Evolutionary conservation across 2,888 invertebrate species (phyloP).

Genomic region (Ephialtes manifestator): DNA sequence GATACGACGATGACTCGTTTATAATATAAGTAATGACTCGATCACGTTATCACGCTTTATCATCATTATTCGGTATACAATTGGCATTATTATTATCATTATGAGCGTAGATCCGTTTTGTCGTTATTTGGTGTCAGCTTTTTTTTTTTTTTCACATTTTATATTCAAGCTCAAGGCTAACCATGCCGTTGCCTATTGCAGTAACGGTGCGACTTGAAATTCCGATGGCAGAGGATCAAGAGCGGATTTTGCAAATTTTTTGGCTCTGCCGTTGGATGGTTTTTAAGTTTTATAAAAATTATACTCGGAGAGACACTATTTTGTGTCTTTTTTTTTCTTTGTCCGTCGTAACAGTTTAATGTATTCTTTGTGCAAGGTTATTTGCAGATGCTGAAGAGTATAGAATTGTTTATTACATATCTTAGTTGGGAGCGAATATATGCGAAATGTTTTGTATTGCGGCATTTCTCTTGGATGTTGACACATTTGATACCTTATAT

Average conservation of each 20-base stretch:
- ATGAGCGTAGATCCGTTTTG: background rate
- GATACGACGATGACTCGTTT: slow-evolving; percentile 13
- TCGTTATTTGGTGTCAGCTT: background rate
- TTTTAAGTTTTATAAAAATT: background rate
- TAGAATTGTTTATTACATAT: no score
- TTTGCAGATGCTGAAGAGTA: background rate
- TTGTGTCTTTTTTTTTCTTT: background rate
- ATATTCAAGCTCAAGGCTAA: background rate
- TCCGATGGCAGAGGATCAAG: background rate
- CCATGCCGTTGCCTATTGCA: background rate
- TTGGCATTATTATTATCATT: background rate
- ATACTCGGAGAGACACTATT: background rate
- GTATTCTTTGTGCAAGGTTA: background rate
- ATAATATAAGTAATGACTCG: background rate
- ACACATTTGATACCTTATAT: slow-evolving; percentile 58
- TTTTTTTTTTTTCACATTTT: background rate
- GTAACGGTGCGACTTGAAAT: background rate
- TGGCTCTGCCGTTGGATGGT: no score
- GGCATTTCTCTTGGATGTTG: background rate
- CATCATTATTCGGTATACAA: background rate
- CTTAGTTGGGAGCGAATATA: background rate
- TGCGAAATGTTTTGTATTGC: background rate
- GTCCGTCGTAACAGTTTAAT: background rate
- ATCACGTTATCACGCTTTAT: background rate
- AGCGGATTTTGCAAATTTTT: background rate